Percentiles rank a stretch among this genome's conserved stretches.
Evolutionary conservation across 2,113 vertebrate genomes (phyloP).

Genomic region (Gavia stellata): DNA sequence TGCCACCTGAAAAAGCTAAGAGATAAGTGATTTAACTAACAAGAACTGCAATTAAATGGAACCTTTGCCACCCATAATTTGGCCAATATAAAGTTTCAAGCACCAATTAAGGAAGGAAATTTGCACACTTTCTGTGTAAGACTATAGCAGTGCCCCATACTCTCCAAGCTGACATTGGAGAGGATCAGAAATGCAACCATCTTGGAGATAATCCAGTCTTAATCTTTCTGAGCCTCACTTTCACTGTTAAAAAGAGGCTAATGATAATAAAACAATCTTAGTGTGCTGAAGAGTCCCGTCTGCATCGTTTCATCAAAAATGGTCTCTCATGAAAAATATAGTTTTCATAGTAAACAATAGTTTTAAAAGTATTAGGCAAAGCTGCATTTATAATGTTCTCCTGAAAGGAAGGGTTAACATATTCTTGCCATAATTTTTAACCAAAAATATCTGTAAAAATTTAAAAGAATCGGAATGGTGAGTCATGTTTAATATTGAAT

Average conservation of each 20-base stretch:
- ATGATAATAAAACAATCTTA: not conserved
- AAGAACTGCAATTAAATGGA: not conserved
- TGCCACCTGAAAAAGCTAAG: not conserved
- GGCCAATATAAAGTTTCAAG: not conserved
- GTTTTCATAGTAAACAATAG: not conserved
- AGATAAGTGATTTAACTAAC: not conserved
- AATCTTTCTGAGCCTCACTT: not conserved
- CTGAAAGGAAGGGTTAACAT: not conserved
- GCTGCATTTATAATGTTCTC: not conserved
- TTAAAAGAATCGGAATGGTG: not conserved
- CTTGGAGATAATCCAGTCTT: not conserved
- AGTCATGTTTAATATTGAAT: not conserved
- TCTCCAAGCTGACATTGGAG: rapidly evolving
- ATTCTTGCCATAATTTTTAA: not conserved
- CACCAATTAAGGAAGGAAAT: not conserved
- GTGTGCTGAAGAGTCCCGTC: not conserved
- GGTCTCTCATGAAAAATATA: not conserved
- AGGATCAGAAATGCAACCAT: not conserved
- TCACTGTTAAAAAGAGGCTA: not conserved
- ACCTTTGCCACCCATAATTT: not conserved
- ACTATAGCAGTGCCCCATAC: not conserved
- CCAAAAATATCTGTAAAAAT: not conserved
- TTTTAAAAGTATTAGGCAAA: not conserved
- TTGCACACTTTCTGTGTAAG: not conserved
- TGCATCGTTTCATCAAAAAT: not conserved